Conservation (phyloP, 2,888 invertebrate species). For the Drosophila prolongata region DNA sequence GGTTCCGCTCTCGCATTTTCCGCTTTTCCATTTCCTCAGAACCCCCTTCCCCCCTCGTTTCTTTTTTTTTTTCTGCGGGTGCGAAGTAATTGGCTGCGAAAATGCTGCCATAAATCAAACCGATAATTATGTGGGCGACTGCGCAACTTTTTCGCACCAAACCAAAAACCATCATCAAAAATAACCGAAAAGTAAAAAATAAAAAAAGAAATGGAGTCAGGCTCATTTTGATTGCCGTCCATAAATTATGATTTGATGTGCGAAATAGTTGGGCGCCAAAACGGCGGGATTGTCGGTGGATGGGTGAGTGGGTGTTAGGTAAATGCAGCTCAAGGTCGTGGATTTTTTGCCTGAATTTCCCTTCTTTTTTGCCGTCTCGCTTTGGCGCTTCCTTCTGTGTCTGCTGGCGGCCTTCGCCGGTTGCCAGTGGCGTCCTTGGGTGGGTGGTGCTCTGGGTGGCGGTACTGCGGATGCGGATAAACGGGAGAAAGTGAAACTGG, state of each 20-base stretch:
- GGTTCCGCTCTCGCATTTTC: conserved; percentile 14
- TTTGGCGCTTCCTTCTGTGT: conserved; percentile 12
- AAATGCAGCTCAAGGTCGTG: conserved; percentile 45
- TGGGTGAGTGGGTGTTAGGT: conserved; percentile 5
- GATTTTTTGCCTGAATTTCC: neutral
- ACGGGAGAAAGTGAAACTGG: conserved; percentile 36
- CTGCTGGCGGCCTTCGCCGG: conserved; percentile 22
- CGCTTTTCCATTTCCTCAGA: neutral
- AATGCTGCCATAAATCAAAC: conserved; percentile 78
- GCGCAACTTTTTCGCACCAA: conserved; percentile 52
- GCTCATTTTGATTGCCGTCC: conserved; percentile 32
- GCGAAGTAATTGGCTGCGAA: conserved; percentile 78
- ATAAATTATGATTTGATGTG: conserved; percentile 76
- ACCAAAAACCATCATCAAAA: conserved; percentile 18
- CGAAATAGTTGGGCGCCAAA: conserved; percentile 57
- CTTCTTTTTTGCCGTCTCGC: neutral
- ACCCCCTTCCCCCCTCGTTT: conserved; percentile 4
- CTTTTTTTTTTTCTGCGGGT: conserved; percentile 21
- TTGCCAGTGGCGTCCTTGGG: conserved; percentile 19
- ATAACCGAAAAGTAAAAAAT: neutral
- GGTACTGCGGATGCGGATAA: neutral
- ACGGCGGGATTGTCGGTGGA: conserved; percentile 18
- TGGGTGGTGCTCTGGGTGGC: conserved; percentile 2
- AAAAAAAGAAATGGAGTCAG: neutral
- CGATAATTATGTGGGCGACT: conserved; percentile 81